Evolutionary conservation across 35 echinoderm and acorn worm genomes (phyloP).

Genomic region (Eucidaris tribuloides): DNA sequence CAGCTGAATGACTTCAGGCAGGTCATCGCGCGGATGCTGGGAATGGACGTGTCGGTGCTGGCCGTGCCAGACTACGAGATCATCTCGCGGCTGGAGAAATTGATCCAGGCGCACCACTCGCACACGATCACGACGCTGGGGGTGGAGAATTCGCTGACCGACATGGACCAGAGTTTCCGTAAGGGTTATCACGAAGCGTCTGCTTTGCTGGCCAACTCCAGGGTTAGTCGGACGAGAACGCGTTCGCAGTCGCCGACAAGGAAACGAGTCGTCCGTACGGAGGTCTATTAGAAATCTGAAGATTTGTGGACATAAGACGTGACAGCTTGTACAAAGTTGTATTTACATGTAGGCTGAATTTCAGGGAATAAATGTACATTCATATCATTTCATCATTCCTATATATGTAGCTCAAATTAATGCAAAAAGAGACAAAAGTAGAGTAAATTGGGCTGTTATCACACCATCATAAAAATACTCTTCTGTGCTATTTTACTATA

Average conservation of each 20-base stretch:
- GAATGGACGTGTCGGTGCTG: conserved; percentile 73
- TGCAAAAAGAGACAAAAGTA: no score
- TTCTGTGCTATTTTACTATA: no score
- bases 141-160: conserved; percentile 64
- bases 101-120: conserved; percentile 98
- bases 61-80: conserved; percentile 98
- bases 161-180: conserved; percentile 69
- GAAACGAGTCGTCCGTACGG: conserved; percentile 49
- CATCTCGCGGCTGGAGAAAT: conserved; percentile 86
- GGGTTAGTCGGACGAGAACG: conserved; percentile 25
- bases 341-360: no score
- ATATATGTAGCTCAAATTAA: no score
- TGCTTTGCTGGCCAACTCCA: neutral
- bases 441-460: no score
- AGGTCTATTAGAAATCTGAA: conserved; percentile 77
- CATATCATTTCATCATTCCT: no score
- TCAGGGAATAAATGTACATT: no score
- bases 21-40: conserved; percentile 90
- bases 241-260: conserved; percentile 74
- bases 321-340: no score
- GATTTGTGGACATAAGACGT: no score
- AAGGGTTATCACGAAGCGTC: conserved; percentile 72
- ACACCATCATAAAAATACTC: no score
- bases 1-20: conserved; percentile 95
- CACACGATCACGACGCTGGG: conserved; percentile 72